A percentile compares a stretch with the other conserved stretches of the same genome.
These are phyloP conservation scores for Melanogrammus aeglefinus DNA, from an alignment of 2,797 vertebrate species.

Conservation along the genomic window DNA sequence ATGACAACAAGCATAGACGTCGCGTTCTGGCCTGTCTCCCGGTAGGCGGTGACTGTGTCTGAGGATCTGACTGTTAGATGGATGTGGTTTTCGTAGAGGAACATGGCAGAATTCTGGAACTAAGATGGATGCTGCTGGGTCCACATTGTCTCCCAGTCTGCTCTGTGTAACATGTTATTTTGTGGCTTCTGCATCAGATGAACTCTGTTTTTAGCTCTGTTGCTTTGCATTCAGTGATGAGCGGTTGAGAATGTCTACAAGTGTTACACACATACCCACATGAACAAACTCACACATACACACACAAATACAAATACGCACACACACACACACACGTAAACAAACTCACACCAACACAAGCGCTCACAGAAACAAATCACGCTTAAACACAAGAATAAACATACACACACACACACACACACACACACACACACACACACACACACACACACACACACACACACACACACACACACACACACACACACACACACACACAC, in stretches of 20 bases:
- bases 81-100: slow-evolving; percentile 19
- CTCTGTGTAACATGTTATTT: slow-evolving; percentile 28
- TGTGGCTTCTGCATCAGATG: slow-evolving; percentile 35
- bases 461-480: neutral
- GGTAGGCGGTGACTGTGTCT: slow-evolving; percentile 19
- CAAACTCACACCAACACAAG: slow-evolving; percentile 1
- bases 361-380: neutral
- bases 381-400: no score
- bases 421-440: slow-evolving; percentile 3
- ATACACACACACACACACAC: slow-evolving; percentile 5
- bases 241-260: slow-evolving; percentile 17
- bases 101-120: slow-evolving; percentile 5
- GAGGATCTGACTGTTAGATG: slow-evolving; percentile 31
- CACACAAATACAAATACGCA: no score
- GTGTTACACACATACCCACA: neutral
- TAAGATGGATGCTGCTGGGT: neutral
- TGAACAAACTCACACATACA: neutral
- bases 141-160: slow-evolving; percentile 21
- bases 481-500: neutral
- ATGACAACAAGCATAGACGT: neutral
- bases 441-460: no score
- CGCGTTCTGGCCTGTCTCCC: slow-evolving; percentile 33
- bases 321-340: no score
- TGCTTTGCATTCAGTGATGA: neutral
- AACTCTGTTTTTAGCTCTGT: slow-evolving; percentile 35